Evolutionary conservation across 2,888 invertebrate genomes (phyloP).

Genomic region (Melikaiella ostensackeni): DNA sequence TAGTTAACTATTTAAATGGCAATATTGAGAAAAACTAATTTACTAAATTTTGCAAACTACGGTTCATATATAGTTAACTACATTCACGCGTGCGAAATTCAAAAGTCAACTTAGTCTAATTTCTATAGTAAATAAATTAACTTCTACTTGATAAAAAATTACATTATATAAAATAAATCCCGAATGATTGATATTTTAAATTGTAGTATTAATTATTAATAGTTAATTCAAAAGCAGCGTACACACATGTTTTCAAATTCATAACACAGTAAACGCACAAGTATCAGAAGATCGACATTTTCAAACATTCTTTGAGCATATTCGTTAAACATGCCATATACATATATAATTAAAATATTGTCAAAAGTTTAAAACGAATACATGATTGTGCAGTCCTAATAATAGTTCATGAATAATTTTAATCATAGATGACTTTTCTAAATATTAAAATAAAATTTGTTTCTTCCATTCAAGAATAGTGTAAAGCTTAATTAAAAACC

Average conservation of each 20-base stretch:
- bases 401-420: no score
- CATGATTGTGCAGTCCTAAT: neutral
- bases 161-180: neutral
- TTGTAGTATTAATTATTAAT: neutral
- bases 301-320: neutral
- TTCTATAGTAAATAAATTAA: neutral
- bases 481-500: no score
- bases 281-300: neutral
- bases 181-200: neutral
- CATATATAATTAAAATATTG: neutral
- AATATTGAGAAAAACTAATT: neutral
- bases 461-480: no score
- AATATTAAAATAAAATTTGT: no score
- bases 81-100: neutral
- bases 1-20: no score
- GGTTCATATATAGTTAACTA: neutral
- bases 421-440: no score
- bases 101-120: neutral
- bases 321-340: neutral
- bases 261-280: neutral
- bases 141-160: neutral
- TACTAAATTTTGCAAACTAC: neutral
- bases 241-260: neutral
- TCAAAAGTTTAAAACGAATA: neutral
- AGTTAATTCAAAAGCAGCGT: constrained; percentile 1